A percentile compares a stretch with the other conserved stretches of the same genome.
These are phyloP conservation scores for Lasioglossum baleicum DNA, from an alignment of 1,140 invertebrate genomes.

Conservation along the genomic window DNA sequence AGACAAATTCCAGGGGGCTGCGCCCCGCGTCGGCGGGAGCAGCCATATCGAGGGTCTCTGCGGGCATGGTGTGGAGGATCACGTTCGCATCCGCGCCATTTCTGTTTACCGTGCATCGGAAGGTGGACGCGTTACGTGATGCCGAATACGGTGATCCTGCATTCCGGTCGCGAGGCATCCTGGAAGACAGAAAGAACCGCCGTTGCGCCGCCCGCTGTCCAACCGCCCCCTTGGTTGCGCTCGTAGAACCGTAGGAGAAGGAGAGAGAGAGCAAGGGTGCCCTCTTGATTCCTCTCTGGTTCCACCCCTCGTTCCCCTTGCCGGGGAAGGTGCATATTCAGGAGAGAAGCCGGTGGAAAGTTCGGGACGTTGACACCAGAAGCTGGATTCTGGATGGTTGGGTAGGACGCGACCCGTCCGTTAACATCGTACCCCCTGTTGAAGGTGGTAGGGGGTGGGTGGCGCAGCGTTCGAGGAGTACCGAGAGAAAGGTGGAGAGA, in stretches of 20 bases:
- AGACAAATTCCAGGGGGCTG: background rate
- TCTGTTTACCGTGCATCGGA: slow-evolving; percentile 62
- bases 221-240: background rate
- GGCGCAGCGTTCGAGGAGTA: slow-evolving; percentile 39
- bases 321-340: slow-evolving; percentile 59
- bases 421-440: slow-evolving; percentile 47
- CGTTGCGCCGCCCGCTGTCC: slow-evolving; percentile 22
- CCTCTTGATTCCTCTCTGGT: background rate
- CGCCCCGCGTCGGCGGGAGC: background rate
- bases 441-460: slow-evolving; percentile 35
- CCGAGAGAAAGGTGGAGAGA: slow-evolving; percentile 27
- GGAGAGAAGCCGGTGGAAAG: slow-evolving; percentile 60
- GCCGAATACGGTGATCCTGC: slow-evolving; percentile 69
- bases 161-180: slow-evolving; percentile 66
- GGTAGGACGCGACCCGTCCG: slow-evolving; percentile 63
- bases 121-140: slow-evolving; percentile 56
- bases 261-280: too few relatives aligned
- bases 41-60: background rate
- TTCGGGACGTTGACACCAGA: slow-evolving; percentile 73
- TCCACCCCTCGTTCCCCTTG: background rate
- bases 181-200: slow-evolving; percentile 56
- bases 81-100: slow-evolving; percentile 54
- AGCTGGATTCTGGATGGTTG: slow-evolving; percentile 64
- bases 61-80: slow-evolving; percentile 11
- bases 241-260: too few relatives aligned